phyloP scores from a whole-genome alignment of 2,888 invertebrate genomes.

The Ypsolopha scabrella region DNA sequence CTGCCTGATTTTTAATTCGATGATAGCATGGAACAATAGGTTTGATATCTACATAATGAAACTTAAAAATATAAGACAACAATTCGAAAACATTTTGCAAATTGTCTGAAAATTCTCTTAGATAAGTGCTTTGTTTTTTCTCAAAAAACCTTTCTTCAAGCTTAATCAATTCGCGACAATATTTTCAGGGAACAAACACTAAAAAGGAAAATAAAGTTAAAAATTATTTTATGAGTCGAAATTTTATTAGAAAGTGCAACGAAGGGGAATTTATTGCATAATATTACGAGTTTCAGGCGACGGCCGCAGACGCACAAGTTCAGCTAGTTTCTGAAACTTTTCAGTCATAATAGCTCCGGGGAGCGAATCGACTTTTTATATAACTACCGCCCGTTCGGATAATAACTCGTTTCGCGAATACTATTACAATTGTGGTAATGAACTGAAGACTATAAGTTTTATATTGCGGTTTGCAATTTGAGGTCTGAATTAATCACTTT shows the following conservation, averaged over 20 bases:
- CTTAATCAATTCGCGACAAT: background rate
- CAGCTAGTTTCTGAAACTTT: constrained; percentile 24
- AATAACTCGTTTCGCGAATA: background rate
- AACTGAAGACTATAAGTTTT: too few relatives aligned
- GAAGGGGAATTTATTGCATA: constrained; percentile 19
- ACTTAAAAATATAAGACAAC: too few relatives aligned
- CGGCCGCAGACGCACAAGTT: constrained; percentile 17
- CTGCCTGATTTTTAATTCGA: too few relatives aligned
- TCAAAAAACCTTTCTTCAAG: too few relatives aligned
- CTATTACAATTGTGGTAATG: background rate
- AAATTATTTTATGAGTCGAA: constrained; percentile 11
- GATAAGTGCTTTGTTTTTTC: too few relatives aligned
- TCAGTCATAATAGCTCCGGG: constrained; percentile 34
- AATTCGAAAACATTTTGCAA: too few relatives aligned
- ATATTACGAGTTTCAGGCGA: constrained; percentile 14
- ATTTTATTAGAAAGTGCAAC: constrained; percentile 11
- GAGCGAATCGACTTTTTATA: constrained; percentile 19
- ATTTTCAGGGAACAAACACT: background rate
- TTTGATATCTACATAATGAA: too few relatives aligned
- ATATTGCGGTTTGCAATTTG: background rate
- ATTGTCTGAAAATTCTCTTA: too few relatives aligned
- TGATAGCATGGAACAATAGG: too few relatives aligned
- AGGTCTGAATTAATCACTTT: too few relatives aligned
- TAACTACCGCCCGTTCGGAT: constrained; percentile 2
- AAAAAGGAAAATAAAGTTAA: constrained; percentile 11